These are phyloP conservation scores for Columbina picui DNA, from an alignment of 2,113 vertebrate species.

Conservation along the genomic window DNA sequence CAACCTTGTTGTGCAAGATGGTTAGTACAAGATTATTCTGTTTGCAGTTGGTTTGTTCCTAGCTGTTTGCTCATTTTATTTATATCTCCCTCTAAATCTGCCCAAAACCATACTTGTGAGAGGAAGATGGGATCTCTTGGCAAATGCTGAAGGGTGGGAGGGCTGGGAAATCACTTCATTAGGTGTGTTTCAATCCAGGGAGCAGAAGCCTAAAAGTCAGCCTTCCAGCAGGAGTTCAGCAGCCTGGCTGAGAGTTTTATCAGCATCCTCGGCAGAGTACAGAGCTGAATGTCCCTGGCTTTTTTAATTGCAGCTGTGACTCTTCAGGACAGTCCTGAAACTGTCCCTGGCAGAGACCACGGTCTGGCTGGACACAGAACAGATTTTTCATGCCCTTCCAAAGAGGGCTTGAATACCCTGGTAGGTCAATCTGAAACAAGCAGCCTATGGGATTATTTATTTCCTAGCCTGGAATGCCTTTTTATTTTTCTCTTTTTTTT, in stretches of 20 bases:
- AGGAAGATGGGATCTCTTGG: background rate
- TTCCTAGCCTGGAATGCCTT: background rate
- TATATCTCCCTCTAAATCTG: background rate
- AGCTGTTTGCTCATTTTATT: background rate
- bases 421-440: background rate
- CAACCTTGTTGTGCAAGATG: background rate
- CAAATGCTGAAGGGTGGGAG: background rate
- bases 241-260: background rate
- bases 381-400: background rate
- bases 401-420: background rate
- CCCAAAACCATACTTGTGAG: background rate
- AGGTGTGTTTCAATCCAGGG: background rate
- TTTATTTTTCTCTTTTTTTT: background rate
- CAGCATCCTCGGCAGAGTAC: background rate
- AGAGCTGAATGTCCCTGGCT: background rate
- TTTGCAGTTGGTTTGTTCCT: background rate
- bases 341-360: background rate
- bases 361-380: fast-evolving
- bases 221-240: background rate
- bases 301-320: background rate
- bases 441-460: background rate
- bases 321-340: background rate
- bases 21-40: background rate
- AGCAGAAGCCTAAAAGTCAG: background rate
- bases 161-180: background rate